Evolutionary conservation across 2,113 vertebrate genomes (phyloP), one percentile per base, ranked within the genome.

Genomic region (Sinosuthora webbiana): DNA sequence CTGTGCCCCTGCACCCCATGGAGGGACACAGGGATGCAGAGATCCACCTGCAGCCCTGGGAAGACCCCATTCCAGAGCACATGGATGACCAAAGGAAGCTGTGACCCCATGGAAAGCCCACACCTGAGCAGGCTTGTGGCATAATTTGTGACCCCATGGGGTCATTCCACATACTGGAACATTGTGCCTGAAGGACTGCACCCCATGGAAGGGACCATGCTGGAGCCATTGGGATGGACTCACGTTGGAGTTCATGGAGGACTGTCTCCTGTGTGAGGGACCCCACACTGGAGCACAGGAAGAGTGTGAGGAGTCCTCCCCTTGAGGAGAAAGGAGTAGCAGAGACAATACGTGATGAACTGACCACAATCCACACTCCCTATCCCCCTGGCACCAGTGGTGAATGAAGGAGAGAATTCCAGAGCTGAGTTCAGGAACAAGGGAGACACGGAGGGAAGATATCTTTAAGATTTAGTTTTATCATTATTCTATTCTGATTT

Each of bases 1-100:
- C 67, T 55, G 74, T 67, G 39, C 13, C 35, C 8, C 56, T 79
- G 75, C 68, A 86, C 53, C 13, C 11, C 45, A 33, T 1, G 47
- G 31, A 42, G 41, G 2, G 0, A 9, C 22, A 42, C 0, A 0
- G 27, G 10, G 60, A 0, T 42, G 19, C 4, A 68, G 23, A 49
- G 23, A 35, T 55, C 15, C 41, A 59, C 44, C 52, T 55, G 9
- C 31, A 80, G 53, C 24, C 28, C 15, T 0, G 0, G 39, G 18
- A 44, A 20, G 17, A 68, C 6, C 31, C 22, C 27, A 37, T 27
- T 27, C 18, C 22, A 52, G 27, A 68, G 45, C 53, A 52, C 2
- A 21, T 31, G 31, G 41, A 41, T 56, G 49, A 14, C n/a, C 7
- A 20, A 70, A 79, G 49, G 30, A 49, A 24, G 41, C 35, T 49